Evolutionary conservation across 2,797 vertebrate genomes (phyloP).

Genomic region (Cottoperca gobio): DNA sequence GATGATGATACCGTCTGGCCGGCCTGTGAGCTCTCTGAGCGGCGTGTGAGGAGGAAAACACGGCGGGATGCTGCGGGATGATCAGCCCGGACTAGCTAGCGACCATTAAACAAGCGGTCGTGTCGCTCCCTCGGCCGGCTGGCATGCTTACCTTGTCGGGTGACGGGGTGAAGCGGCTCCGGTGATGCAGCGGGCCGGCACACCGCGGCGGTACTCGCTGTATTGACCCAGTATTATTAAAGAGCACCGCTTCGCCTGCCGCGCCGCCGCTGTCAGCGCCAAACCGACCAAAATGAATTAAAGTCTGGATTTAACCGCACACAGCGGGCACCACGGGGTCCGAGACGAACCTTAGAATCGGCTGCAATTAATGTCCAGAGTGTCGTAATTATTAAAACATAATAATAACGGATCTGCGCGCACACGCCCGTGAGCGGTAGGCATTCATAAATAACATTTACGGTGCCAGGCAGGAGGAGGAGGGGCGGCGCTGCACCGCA

Average conservation of each 20-base stretch:
- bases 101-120: not conserved
- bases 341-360: constrained; percentile 16
- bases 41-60: constrained; percentile 44
- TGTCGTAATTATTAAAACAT: constrained; percentile 56
- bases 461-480: constrained; percentile 54
- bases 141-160: constrained; percentile 69
- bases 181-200: constrained; percentile 40
- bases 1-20: constrained; percentile 17
- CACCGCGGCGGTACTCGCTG: too few species aligned
- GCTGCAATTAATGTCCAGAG: constrained; percentile 30
- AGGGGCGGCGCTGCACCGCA: constrained; percentile 50
- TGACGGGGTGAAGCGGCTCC: constrained; percentile 45
- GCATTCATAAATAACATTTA: constrained; percentile 84
- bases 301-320: constrained; percentile 29
- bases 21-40: constrained; percentile 48
- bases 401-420: constrained; percentile 62
- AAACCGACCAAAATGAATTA: constrained; percentile 44
- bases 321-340: constrained; percentile 14
- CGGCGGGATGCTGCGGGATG: constrained; percentile 67
- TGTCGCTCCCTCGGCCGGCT: not conserved
- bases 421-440: constrained; percentile 77
- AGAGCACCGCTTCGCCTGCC: constrained; percentile 50
- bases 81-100: constrained; percentile 12
- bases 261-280: constrained; percentile 42
- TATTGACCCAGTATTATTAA: constrained; percentile 73